phyloP scores from a whole-genome alignment of 1,140 invertebrate species.

The Camponotus pennsylvanicus region DNA sequence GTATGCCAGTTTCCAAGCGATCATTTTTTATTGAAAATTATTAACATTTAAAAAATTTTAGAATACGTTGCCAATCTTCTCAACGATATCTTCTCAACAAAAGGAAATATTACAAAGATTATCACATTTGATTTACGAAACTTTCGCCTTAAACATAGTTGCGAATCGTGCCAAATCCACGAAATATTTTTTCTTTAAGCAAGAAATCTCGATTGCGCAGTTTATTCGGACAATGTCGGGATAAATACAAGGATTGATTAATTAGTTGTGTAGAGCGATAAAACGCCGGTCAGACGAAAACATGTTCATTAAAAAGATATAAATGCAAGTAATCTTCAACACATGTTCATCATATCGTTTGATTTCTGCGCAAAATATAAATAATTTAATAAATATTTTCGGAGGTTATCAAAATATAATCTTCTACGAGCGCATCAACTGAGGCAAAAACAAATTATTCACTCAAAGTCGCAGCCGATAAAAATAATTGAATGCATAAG shows the following conservation, averaged over 20 bases:
- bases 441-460: constrained; percentile 12
- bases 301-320: constrained; percentile 35
- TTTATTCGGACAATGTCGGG: constrained; percentile 4
- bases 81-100: not conserved
- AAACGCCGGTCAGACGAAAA: constrained; percentile 29
- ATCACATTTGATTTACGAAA: constrained; percentile 15
- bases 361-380: constrained; percentile 1
- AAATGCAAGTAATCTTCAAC: constrained; percentile 31
- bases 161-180: not conserved
- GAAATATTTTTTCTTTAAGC: constrained; percentile 36
- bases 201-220: constrained; percentile 15
- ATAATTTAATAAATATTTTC: constrained; percentile 40
- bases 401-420: not conserved
- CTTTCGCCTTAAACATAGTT: not conserved
- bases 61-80: not conserved
- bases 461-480: not conserved
- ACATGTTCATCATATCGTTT: not conserved
- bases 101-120: constrained; percentile 12
- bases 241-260: constrained; percentile 48
- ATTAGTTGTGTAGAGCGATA: constrained; percentile 42
- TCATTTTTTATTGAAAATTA: not conserved
- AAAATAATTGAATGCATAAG: not conserved
- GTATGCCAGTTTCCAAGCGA: not conserved
- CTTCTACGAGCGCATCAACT: not conserved
- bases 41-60: not conserved